Base-by-base conservation (phyloP, 2,113 vertebrate genomes). In the Corythaeola cristata region DNA sequence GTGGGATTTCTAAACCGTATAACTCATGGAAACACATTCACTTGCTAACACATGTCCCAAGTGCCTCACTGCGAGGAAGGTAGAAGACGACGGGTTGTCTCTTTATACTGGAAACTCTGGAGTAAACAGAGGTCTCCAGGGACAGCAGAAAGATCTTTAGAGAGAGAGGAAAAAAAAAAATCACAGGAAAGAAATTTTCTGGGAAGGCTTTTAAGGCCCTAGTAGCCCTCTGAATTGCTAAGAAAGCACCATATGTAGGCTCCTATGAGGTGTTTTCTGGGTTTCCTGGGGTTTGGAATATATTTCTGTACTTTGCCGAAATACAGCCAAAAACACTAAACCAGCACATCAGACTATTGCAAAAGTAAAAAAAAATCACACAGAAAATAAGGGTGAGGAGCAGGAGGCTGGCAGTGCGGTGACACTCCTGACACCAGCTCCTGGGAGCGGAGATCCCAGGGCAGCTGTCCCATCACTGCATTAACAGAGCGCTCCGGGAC, bases 381-480 rank as follows among this genome's bases (percentile, higher is more conserved):
- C 4, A 23, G 18, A 23, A 77, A n/a, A 45, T 44, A 60, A 72
- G 35, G 19, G 32, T 35, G 22, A 79, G 37, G 32, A 66, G 30
- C 17, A 67, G 59, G 23, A 58, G 9, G 17, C 33, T 1, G 1
- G 30, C 37, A 49, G 26, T 24, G 15, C 0, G 1, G 26, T 35
- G 33, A 47, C 28, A 64, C 22, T 28, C 32, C 35, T 3, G 3
- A 28, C 24, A 28, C 9, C 33, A 79, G 78, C 21, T 52, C 72
- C 56, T 44, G 68, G 9, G 10, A 50, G 5, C 5, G 17, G 52
- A 72, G 12, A 44, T 3, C 2, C 8, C 66, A 59, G 35, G 1
- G 1, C 32, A 56, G 7, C 21, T 4, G 5, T 28, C 37, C 74
- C 1, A 0, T 15, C 0, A 0, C 18, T 52, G 32, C 13, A 12